Base-by-base conservation (phyloP, 1,140 invertebrate genomes). In the Cepaea nemoralis region DNA sequence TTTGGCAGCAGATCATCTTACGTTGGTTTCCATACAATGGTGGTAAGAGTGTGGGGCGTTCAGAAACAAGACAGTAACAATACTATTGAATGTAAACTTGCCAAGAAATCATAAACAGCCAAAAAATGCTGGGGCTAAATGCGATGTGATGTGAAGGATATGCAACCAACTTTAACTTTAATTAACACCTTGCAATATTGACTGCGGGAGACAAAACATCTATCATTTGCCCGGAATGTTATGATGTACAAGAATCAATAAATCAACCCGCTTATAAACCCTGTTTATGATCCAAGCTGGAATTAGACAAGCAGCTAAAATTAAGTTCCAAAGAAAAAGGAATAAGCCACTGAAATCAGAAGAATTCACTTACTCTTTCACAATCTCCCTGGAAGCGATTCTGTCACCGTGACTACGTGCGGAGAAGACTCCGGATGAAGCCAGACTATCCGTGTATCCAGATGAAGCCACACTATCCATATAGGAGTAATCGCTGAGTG, bases 401-500 rank as follows among this genome's bases (percentile, higher is more conserved):
- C 14, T 31, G 1, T 45, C 66, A 27, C 33, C 45, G 33, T 39
- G 14, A 31, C 35, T 69, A n/a, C 33, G 22, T 27, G 63, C 8
- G 42, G 77, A 69, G n/a, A 79, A 79, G 1, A 79, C 77, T 3
- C 48, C 48, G 8, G 77, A 79, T 3, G 77, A 79, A 0, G 27
- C 66, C 33, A 69, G 45, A 50, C 77, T 79, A 16, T 79, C 77
- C 1, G 77, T 69, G 66, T 67, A 79, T 3, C 48, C 48, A 24
- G 77, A 79, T 3, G 77, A 79, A 0, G 27, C 66, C 33, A 69
- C 42, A 50, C 77, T 79, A 16, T 79, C 77, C 1, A 63, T 69
- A 42, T 67, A 79, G 6, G 77, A 79, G 37, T 67, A 79, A 14
- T 69, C 59, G 27, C 66, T 67, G 10, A 63, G 6, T 45, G 77